These are phyloP conservation scores for Uropetala carovei DNA, from an alignment of 2,888 invertebrate genomes.

Conservation along the genomic window DNA sequence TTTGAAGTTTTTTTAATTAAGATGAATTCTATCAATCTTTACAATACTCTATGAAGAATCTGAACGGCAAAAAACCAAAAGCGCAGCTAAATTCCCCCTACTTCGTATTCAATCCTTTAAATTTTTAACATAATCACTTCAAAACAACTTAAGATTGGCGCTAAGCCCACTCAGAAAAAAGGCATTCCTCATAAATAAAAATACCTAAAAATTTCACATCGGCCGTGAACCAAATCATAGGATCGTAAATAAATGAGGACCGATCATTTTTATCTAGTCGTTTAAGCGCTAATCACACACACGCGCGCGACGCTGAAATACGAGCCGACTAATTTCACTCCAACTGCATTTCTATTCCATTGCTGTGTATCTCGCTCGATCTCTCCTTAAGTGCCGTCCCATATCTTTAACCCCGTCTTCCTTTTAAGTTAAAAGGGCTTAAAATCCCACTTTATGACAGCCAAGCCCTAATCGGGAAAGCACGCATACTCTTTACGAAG, in stretches of 20 bases:
- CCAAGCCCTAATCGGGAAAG: background rate
- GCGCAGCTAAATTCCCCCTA: too few species aligned
- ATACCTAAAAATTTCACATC: background rate
- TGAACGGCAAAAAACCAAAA: too few species aligned
- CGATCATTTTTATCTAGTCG: background rate
- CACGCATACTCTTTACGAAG: slow-evolving; percentile 13
- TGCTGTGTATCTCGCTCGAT: background rate
- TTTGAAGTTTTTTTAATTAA: too few species aligned
- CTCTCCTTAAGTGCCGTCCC: slow-evolving; percentile 9
- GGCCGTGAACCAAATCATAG: background rate
- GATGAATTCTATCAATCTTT: too few species aligned
- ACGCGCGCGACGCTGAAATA: background rate
- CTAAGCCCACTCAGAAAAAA: too few species aligned
- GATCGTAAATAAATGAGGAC: background rate
- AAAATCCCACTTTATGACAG: slow-evolving; percentile 28
- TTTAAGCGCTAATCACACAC: background rate
- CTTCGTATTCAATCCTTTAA: too few species aligned
- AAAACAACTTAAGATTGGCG: too few species aligned
- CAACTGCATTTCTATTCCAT: background rate
- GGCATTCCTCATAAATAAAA: too few species aligned
- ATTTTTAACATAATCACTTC: too few species aligned
- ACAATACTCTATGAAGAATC: too few species aligned
- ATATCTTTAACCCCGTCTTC: background rate
- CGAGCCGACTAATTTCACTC: slow-evolving; percentile 10
- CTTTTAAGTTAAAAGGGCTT: slow-evolving; percentile 35